Evolutionary conservation across 2,888 invertebrate species (phyloP), one percentile per base, ranked within the genome.

Genomic region (Agelastica alni): DNA sequence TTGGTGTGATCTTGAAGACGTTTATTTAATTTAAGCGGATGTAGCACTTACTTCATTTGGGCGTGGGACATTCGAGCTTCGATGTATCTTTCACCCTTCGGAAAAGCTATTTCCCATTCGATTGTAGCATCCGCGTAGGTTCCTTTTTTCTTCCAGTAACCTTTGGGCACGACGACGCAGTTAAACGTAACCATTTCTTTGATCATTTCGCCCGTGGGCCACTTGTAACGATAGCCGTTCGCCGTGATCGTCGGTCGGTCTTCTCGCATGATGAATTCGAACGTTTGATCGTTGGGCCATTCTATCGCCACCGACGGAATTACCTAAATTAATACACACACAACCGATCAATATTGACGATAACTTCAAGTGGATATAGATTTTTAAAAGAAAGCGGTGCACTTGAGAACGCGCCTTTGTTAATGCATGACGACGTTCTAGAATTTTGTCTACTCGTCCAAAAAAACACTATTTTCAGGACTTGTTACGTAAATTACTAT

Each of bases 91-190:
- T 91, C 91, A 0, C 88, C 90, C 53, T 86, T 85, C 0, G 90
- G 89, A 69, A 91, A 92, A 30, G 83, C 81, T 2, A 91, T 80
- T 73, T 85, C 86, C 92, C 92, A 93, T 73, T 92, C 89, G 10
- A 90, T 75, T 56, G 84, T 81, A 45, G 63, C 59, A 51, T 70
- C 67, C 2, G 49, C 28, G 30, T 64, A 56, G 7, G 36, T 17
- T 2, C 83, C 82, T 47, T 82, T 78, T 68, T 85, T 86, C 3
- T 84, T 82, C 37, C 84, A 79, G 72, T 83, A 87, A 6, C 89
- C 89, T 56, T 86, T 78, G 0, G 92, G 91, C 7, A 89, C 80
- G 14, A 89, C 75, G 58, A 88, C 82, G 64, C 87, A 89, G 1
- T 87, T 88, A 51, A 85, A 81, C 3, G 82, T 81, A 37, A 81